Evolutionary conservation across 2,113 vertebrate species (phyloP), one percentile per base, ranked within the genome.

Genomic region (Ahaetulla prasina): DNA sequence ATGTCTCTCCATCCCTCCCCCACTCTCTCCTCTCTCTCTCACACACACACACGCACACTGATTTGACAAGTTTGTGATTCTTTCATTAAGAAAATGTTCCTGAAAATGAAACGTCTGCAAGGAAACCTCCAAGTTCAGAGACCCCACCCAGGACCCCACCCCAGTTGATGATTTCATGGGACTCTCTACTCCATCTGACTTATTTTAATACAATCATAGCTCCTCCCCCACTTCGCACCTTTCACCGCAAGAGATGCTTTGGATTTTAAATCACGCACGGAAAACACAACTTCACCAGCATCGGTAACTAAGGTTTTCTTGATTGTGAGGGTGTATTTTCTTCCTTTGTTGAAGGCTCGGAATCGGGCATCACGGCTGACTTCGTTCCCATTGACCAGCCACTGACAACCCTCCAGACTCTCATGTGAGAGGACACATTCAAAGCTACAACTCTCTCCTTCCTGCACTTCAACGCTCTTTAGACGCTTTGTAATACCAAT

Each of bases 361-460:
- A 98, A 98, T 54, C 96, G 97, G 1, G 97, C 98, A 3, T 96
- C 97, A 0, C 95, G 97, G 85, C 95, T 96, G 88, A 99, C 94
- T 3, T 94, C 93, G 23, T 94, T 97, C 80, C 98, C 98, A 0
- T 98, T 98, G 1, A 99, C 57, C 0, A 88, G 98, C 99, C 99
- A 99, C 14, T 47, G 95, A 85, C 97, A 98, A 0, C 98, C 97
- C 0, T 97, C 97, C 0, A 97, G 95, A 92, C 97, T 99, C 96
- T 99, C 99, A 0, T 99, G 98, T 63, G 99, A 99, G 85, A 99
- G 97, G 94, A 99, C 95, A 22, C 99, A 99, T 95, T 99, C 99
- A 43, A 99, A 99, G 91, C 95, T 98, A 95, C 98, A 99, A 3
- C 97, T 96, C 92, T 99, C 98, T 20, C 99, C 99, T 90, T 99